Evolutionary conservation across 2,888 invertebrate species (phyloP), one percentile per base, ranked within the genome.

Genomic region (Deilephila porcellus): DNA sequence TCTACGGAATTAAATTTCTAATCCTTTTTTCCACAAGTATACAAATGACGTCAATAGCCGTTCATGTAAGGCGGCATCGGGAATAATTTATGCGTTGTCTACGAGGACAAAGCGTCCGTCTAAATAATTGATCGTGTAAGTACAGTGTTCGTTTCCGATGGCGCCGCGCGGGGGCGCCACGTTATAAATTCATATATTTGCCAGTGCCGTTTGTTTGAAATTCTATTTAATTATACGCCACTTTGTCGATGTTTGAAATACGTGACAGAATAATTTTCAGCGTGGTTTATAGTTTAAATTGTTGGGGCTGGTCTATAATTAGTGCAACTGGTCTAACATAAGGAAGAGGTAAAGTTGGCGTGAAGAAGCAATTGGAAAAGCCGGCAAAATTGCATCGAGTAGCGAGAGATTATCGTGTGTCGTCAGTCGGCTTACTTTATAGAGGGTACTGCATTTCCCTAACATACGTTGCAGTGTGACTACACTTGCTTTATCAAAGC

Each of bases 81-180:
- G 25, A 67, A 67, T 67, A 67, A 67, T 67, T 45, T 14, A 67
- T 67, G 52, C 67, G 52, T 45, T 52, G 67, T 63, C 63, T 67
- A 67, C 52, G 14, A 19, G 56, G 45, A 67, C 67, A 67, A 64
- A 64, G 64, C 45, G 67, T 67, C 52, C 14, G 67, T 67, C 52
- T 67, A 67, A 67, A 67, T 67, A 67, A 67, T 67, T 52, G 25
- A 67, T 67, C 25, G 67, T 67, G 67, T 67, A 67, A 67, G 64
- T 45, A 67, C n/a, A 5, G 64, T 67, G 32, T 3, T 19, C 7
- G 34, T 34, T 63, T 63, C 63, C 63, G 63, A 63, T 63, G 67
- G 52, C 67, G 67, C 67, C 67, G 56, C 19, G 7, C 56, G 14
- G 25, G 45, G 14, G 8, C 52, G 45, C 5, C 45, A 67, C 52